Evolutionary conservation across 1,140 invertebrate genomes (phyloP), one percentile per base, ranked within the genome.

Genomic region (Schlechtendalia chinensis): DNA sequence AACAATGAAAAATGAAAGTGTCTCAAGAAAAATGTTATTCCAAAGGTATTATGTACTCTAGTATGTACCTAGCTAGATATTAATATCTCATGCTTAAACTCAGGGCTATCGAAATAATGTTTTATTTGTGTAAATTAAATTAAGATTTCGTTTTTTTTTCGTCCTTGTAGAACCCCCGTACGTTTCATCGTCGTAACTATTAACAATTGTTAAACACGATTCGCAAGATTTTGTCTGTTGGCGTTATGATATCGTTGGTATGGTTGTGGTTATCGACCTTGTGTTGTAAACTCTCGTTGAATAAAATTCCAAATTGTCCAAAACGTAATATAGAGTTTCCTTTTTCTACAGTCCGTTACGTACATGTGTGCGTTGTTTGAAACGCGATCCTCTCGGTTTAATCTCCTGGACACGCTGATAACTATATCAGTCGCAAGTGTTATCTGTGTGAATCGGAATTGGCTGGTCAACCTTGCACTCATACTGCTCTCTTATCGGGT

Each of bases 391-490:
- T 19, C 24, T 29, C n/a, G n/a, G 45, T n/a, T 71, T 29, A 50
- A 71, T 69, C 47, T 69, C 47, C 47, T 71, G 24, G 47, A 47
- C 17, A 19, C 19, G 8, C n/a, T n/a, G 32, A 47, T 10, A 1
- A 71, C 11, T n/a, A n/a, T n/a, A 53, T 53, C 39, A 29, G 24
- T 27, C 39, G 2, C 6, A 27, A 27, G 8, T 4, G 8, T 71
- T 71, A 71, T 71, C 22, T 3, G 45, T 71, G 53, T 53, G 17
- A 19, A 16, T 71, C 17, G 29, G 47, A n/a, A 71, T 71, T 53
- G 17, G 24, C 24, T 10, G n/a, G 27, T 53, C 29, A 24, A n/a
- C 69, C 69, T 71, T 71, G 69, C 69, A 71, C 67, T 71, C 50
- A 45, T 0, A 17, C 67, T 53, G 16, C n/a, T n/a, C n/a, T 17